Evolutionary conservation across 1,140 invertebrate species (phyloP).

Genomic region (Acromyrmex echinatior): DNA sequence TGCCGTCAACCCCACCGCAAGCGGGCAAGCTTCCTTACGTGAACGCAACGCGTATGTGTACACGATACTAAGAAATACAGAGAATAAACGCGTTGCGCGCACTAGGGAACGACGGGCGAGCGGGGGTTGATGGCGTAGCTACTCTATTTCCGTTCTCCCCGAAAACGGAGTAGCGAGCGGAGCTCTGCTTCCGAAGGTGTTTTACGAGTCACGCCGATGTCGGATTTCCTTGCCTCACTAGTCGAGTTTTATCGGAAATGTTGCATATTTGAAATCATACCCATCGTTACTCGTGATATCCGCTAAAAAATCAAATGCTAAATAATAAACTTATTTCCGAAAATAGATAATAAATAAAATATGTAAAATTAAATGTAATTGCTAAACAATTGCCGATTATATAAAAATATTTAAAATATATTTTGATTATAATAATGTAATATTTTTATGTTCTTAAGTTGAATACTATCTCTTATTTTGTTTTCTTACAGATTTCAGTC

Average conservation of each 20-base stretch:
- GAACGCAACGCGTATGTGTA: conserved; percentile 29
- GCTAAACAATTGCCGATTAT: not conserved
- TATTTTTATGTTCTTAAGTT: not conserved
- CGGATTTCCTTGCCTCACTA: conserved; percentile 5
- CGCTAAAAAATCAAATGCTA: conserved; percentile 9
- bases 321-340: not conserved
- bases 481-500: conserved; percentile 81
- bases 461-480: not conserved
- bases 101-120: conserved; percentile 40
- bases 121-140: conserved; percentile 45
- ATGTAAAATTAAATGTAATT: not conserved
- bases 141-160: conserved; percentile 83
- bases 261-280: not conserved
- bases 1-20: conserved; percentile 74
- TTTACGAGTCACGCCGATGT: conserved; percentile 46
- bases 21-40: conserved; percentile 23
- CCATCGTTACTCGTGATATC: not conserved
- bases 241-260: not conserved
- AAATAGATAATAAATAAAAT: not conserved
- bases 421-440: not conserved
- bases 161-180: conserved; percentile 75
- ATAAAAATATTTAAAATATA: not conserved
- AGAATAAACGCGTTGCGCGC: conserved; percentile 48
- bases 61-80: conserved; percentile 58
- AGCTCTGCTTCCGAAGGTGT: conserved; percentile 55